These are phyloP conservation scores for Desmodus rotundus DNA, from an alignment of 2,113 vertebrate genomes.

Conservation along the genomic window DNA sequence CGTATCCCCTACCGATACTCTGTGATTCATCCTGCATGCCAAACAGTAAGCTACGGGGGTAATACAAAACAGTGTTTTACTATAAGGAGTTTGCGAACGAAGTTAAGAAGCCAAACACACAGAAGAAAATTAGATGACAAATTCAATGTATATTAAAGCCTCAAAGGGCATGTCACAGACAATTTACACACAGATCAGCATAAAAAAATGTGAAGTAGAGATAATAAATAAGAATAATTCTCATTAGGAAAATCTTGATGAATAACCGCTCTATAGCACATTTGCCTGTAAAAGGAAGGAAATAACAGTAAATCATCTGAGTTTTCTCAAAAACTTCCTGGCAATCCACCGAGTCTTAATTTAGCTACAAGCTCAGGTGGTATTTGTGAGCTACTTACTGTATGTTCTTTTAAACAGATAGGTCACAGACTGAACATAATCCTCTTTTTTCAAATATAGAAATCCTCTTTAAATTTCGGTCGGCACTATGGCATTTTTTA, in stretches of 20 bases:
- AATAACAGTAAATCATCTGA: not conserved
- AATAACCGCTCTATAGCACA: not conserved
- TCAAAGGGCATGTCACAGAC: not conserved
- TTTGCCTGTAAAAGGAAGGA: not conserved
- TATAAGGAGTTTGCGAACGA: not conserved
- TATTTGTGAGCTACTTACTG: not conserved
- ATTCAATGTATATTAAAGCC: not conserved
- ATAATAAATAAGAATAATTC: not conserved
- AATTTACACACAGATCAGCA: not conserved
- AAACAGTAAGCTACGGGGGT: not conserved
- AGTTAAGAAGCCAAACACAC: not conserved
- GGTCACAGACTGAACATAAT: not conserved
- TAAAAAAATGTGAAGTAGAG: not conserved
- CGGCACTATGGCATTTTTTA: not conserved
- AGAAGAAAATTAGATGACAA: not conserved
- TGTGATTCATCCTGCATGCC: not conserved
- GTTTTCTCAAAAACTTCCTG: not conserved
- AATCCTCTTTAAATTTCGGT: not conserved
- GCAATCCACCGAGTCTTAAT: not conserved
- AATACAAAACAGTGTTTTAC: not conserved
- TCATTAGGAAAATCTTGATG: not conserved
- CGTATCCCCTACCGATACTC: not conserved
- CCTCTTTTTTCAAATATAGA: not conserved
- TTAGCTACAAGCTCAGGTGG: not conserved
- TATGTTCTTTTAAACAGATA: not conserved